phyloP scores from a whole-genome alignment of 2,113 vertebrate species.

The Rhynchopsitta pachyrhyncha region DNA sequence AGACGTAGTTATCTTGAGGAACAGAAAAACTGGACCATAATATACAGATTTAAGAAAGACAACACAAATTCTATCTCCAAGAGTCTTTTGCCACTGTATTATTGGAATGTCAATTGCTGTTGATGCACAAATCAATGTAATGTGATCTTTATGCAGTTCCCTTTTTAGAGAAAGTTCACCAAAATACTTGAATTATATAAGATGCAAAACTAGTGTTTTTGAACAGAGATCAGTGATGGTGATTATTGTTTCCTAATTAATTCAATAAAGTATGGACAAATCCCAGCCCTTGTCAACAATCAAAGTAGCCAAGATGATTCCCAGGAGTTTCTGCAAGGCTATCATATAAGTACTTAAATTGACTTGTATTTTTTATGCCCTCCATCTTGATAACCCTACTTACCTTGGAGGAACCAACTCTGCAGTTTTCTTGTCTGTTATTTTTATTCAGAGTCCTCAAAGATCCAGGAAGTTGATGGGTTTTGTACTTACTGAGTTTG shows the following conservation, averaged over 20 bases:
- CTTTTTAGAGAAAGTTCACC: neutral
- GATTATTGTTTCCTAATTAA: neutral
- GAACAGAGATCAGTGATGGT: neutral
- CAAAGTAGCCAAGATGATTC: neutral
- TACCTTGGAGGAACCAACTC: constrained; percentile 56
- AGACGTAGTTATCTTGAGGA: constrained; percentile 74
- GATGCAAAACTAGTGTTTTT: neutral
- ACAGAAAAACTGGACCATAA: neutral
- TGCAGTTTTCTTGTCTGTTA: neutral
- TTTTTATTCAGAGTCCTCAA: constrained; percentile 11
- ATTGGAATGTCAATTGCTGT: neutral
- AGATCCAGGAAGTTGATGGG: constrained; percentile 17
- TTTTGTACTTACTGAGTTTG: constrained; percentile 21
- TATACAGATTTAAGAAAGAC: neutral
- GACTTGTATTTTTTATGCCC: neutral
- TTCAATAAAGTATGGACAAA: neutral
- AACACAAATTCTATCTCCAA: neutral
- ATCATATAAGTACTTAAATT: neutral
- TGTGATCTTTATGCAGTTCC: neutral
- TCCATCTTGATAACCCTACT: neutral
- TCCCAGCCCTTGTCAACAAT: neutral
- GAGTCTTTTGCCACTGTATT: neutral
- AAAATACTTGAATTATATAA: neutral
- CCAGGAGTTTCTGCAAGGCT: neutral
- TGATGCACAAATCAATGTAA: neutral